These are phyloP conservation scores for Dusona sp. DNA, from an alignment of 2,888 invertebrate genomes.

Conservation along the genomic window DNA sequence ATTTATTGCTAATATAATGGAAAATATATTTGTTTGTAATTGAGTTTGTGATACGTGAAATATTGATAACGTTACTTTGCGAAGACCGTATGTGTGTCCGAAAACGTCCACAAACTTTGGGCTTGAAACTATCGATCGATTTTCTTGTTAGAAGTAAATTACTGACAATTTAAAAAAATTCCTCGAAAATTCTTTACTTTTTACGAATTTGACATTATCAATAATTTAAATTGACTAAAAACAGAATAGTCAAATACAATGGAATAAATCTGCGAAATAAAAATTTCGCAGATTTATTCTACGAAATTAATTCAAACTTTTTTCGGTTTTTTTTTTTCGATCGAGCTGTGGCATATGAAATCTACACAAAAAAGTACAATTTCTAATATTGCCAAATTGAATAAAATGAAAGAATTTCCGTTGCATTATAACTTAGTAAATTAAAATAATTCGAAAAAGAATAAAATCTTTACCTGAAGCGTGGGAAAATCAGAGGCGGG, in stretches of 20 bases:
- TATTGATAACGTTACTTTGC: neutral
- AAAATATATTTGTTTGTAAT: slow-evolving; percentile 59
- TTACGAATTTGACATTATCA: too few species aligned
- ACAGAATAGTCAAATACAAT: too few species aligned
- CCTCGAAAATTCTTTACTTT: neutral
- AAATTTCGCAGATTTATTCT: too few species aligned
- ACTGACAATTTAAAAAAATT: neutral
- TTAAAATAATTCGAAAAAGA: neutral
- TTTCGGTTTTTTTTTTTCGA: too few species aligned
- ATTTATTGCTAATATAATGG: slow-evolving; percentile 65
- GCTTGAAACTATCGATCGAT: neutral
- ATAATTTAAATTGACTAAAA: too few species aligned
- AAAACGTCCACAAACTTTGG: neutral
- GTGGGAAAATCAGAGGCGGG: slow-evolving; percentile 87
- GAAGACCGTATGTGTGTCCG: neutral
- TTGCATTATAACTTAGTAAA: neutral
- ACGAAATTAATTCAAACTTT: too few species aligned
- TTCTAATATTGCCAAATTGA: neutral
- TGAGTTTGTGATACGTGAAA: slow-evolving; percentile 18
- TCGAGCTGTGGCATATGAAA: too few species aligned
- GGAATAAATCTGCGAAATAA: too few species aligned
- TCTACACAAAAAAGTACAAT: neutral
- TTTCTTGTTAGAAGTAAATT: neutral
- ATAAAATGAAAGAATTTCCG: neutral
- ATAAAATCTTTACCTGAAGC: slow-evolving; percentile 76